Evolutionary conservation across 1,140 invertebrate species (phyloP).

Genomic region (Rhyzopertha dominica): DNA sequence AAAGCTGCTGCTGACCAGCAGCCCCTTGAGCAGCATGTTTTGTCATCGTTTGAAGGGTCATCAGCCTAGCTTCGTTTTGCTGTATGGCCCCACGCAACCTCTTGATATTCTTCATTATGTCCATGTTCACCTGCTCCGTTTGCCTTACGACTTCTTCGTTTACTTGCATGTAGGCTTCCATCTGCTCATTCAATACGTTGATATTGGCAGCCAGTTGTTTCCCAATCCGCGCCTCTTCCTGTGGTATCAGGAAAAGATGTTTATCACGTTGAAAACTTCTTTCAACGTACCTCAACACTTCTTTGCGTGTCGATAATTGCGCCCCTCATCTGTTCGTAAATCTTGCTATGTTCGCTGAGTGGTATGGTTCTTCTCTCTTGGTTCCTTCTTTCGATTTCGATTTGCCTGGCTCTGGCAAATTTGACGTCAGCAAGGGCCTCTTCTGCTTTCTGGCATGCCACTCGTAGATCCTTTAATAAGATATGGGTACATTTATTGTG

Average conservation of each 20-base stretch:
- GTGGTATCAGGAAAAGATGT: constrained; percentile 2
- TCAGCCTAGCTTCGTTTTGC: no score
- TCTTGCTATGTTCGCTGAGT: constrained; percentile 26
- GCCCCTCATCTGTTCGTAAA: constrained; percentile 37
- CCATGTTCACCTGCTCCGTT: constrained; percentile 37
- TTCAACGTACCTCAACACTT: constrained; percentile 29
- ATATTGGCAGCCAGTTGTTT: constrained; percentile 38
- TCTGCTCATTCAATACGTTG: constrained; percentile 34
- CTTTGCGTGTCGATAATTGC: constrained; percentile 37
- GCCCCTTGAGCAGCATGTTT: no score
- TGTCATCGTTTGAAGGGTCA: no score
- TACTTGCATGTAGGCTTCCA: constrained; percentile 30
- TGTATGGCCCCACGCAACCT: constrained; percentile 26
- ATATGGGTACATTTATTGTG: no score
- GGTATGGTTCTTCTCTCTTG: constrained; percentile 20
- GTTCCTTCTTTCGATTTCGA: constrained; percentile 24
- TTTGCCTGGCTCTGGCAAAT: constrained; percentile 25
- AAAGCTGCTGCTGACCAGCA: no score
- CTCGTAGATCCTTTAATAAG: no score
- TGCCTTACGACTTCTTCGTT: constrained; percentile 34
- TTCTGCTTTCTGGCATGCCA: constrained; percentile 23
- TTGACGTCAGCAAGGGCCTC: constrained; percentile 27
- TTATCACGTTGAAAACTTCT: not conserved
- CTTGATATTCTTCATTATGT: constrained; percentile 39
- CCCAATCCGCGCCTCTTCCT: constrained; percentile 37